phyloP scores from a whole-genome alignment of 1,140 invertebrate genomes.

The Sesamia nonagrioides region DNA sequence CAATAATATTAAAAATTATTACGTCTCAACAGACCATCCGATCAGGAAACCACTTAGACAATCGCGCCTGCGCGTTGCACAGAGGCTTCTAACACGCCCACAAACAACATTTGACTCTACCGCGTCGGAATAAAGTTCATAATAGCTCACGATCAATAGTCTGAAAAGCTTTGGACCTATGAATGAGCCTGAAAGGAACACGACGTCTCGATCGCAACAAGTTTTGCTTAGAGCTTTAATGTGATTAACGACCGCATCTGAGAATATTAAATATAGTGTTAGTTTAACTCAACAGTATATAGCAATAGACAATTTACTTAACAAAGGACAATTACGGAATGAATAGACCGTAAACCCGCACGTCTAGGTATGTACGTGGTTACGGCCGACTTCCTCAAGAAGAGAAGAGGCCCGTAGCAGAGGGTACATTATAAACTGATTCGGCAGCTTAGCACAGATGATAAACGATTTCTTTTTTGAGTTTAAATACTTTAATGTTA shows the following conservation, averaged over 20 bases:
- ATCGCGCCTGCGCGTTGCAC: conserved; percentile 1
- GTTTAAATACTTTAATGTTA: no score
- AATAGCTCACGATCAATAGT: not conserved
- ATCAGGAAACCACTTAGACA: conserved; percentile 5
- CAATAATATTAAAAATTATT: not conserved
- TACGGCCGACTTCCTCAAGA: no score
- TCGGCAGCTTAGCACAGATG: no score
- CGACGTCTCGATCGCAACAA: conserved; percentile 23
- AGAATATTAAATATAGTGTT: not conserved
- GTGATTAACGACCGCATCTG: not conserved
- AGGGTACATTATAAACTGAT: no score
- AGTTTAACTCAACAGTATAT: not conserved
- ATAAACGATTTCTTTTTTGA: no score
- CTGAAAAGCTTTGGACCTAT: not conserved
- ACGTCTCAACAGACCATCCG: not conserved
- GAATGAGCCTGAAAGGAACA: conserved; percentile 9
- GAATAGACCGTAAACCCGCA: no score
- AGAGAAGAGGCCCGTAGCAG: no score
- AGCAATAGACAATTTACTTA: not conserved
- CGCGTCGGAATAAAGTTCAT: not conserved
- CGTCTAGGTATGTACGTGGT: no score
- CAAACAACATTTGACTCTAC: conserved; percentile 4
- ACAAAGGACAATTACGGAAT: conserved; percentile 20
- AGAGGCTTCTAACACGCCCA: not conserved
- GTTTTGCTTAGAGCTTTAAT: not conserved